These are phyloP conservation scores for Campylomormyrus numenius DNA, from an alignment of 2,113 vertebrate genomes.

Conservation along the genomic window DNA sequence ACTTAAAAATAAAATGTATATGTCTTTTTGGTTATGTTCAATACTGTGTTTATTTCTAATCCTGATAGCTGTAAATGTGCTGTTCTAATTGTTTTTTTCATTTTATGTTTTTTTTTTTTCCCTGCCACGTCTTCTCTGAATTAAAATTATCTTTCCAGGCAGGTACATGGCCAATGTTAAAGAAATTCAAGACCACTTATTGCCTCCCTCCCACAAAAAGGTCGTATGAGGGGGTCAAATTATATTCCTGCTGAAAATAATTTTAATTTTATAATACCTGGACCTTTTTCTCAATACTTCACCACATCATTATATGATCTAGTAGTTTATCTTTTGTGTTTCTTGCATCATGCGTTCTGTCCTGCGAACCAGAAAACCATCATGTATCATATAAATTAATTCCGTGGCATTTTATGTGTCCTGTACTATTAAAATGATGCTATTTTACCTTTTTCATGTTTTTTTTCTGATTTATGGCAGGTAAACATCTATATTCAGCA, in stretches of 20 bases:
- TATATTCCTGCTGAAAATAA: constrained; percentile 3
- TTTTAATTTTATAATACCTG: neutral
- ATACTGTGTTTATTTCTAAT: neutral
- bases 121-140: neutral
- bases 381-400: neutral
- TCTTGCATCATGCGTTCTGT: constrained; percentile 17
- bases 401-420: neutral
- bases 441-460: neutral
- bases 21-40: neutral
- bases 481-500: neutral
- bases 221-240: neutral
- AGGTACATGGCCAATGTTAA: neutral
- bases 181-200: neutral
- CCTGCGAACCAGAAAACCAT: neutral
- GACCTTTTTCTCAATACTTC: neutral
- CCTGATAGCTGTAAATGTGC: neutral
- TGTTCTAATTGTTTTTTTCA: neutral
- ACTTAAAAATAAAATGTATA: neutral
- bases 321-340: constrained; percentile 35
- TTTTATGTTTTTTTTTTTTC: neutral
- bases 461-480: neutral
- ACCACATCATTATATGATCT: neutral
- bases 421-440: neutral
- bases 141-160: neutral
- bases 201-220: neutral